Conservation (phyloP, 2,113 vertebrate species). For the Periophthalmodon schlosseri region DNA sequence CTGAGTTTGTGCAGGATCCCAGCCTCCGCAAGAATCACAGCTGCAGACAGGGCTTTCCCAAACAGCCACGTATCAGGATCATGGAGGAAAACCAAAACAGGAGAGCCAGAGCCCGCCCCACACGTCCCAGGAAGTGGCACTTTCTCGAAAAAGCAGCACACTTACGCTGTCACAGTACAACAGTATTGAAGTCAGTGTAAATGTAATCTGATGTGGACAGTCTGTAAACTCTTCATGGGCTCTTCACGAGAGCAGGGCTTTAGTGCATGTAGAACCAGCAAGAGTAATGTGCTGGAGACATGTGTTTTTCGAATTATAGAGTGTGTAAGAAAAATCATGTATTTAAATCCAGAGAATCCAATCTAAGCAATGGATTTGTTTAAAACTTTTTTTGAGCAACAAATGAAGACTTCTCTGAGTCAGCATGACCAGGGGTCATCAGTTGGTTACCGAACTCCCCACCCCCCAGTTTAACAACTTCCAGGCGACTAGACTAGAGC, state of each 20-base stretch:
- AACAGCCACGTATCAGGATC: constrained; percentile 79
- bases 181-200: background rate
- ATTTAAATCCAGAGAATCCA: no score
- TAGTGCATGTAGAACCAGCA: no score
- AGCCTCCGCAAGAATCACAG: constrained; percentile 28
- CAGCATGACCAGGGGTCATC: no score
- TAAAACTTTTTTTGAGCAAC: no score
- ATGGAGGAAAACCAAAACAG: constrained; percentile 22
- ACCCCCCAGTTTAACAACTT: background rate
- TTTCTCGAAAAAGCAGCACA: background rate
- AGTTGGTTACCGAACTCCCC: background rate
- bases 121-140: constrained; percentile 41
- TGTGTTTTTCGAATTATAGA: no score
- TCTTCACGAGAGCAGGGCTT: no score
- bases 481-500: background rate
- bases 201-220: no score
- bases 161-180: background rate
- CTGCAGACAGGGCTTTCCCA: constrained; percentile 38
- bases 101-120: constrained; percentile 46
- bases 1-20: constrained; percentile 27
- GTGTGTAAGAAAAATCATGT: no score
- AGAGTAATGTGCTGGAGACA: no score
- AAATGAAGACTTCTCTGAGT: no score
- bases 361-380: no score
- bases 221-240: no score